Percentiles rank a stretch among this genome's conserved stretches.
These are phyloP conservation scores for Aspidoscelis tigris DNA, from an alignment of 2,113 vertebrate species.

Conservation along the genomic window DNA sequence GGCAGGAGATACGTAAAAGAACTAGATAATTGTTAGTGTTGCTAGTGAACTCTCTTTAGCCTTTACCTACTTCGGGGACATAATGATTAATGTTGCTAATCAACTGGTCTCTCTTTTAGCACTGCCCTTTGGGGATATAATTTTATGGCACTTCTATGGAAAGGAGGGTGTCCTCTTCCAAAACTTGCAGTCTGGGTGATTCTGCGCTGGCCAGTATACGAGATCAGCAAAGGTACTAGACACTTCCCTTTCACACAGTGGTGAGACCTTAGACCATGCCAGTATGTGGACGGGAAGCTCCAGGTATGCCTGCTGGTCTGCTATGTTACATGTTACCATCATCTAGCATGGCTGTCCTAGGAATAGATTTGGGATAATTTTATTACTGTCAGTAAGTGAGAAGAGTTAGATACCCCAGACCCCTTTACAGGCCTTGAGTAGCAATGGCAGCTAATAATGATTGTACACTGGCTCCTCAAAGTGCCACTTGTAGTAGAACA, in stretches of 20 bases:
- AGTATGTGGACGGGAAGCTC: too few species aligned
- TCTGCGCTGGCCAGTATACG: too few species aligned
- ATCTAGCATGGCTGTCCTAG: not conserved
- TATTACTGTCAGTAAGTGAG: not conserved
- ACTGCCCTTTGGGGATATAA: not conserved
- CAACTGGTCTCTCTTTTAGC: not conserved
- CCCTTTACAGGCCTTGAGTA: accelerated
- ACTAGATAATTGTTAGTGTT: conserved; percentile 8
- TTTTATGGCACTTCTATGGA: conserved; percentile 1
- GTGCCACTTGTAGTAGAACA: not conserved
- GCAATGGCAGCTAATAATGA: not conserved
- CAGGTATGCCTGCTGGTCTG: too few species aligned
- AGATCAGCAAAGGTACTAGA: too few species aligned
- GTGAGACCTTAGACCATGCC: too few species aligned
- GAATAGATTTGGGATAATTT: not conserved
- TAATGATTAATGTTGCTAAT: not conserved
- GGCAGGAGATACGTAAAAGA: conserved; percentile 20
- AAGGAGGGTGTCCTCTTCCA: conserved; percentile 34
- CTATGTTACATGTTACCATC: not conserved
- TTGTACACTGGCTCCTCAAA: not conserved
- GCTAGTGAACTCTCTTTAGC: not conserved
- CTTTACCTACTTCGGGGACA: too few species aligned
- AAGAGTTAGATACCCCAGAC: accelerated
- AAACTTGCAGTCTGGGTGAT: not conserved
- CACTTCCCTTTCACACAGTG: too few species aligned